These are phyloP conservation scores for crab-eating macaque (Macaca fascicularis) DNA, from an alignment of 2,113 vertebrate genomes.

Conservation along the genomic window T2T-MFA8v1.1 NC_088376.1:1954001-1954500, in stretches of 20 bases:
- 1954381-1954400: slow-evolving; percentile 91
- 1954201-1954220: slow-evolving; percentile 4
- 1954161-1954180: not conserved
- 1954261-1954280: slow-evolving; percentile 70
- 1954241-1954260: not conserved
- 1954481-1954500: slow-evolving; percentile 83
- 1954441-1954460: slow-evolving; percentile 71
- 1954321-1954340: slow-evolving; percentile 89
- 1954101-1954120: slow-evolving; percentile 7
- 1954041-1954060: not conserved
- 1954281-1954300: slow-evolving; percentile 89
- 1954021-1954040: slow-evolving; percentile 6
- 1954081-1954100: slow-evolving; percentile 29
- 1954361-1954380: slow-evolving; percentile 96
- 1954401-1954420: slow-evolving; percentile 55
- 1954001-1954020: not conserved
- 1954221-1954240: not conserved
- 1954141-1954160: slow-evolving; percentile 34
- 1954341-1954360: slow-evolving; percentile 87
- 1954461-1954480: slow-evolving; percentile 74
- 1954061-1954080: not conserved
- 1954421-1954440: slow-evolving; percentile 53
- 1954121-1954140: slow-evolving; percentile 20
- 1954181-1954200: slow-evolving; percentile 35
- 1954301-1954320: slow-evolving; percentile 91